Base-by-base conservation (phyloP, 1,140 invertebrate genomes). In the Chrysomallon squamiferum region DNA sequence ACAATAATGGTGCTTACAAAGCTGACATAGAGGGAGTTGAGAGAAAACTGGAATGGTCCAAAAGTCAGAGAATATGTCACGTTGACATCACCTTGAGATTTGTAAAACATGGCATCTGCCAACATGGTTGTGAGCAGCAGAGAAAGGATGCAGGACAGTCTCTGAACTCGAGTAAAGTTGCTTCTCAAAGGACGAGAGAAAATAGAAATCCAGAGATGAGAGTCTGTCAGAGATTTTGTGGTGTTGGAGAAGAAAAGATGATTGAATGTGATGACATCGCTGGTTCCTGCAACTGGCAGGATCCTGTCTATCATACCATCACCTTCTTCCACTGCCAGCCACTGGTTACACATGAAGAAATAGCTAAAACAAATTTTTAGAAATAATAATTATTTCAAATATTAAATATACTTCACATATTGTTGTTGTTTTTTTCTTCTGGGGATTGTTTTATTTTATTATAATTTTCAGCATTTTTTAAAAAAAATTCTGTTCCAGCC, bases 21-120 rank as follows among this genome's bases (percentile, higher is more conserved):
- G 49, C 79, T 80, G 15, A 80, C 80, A 32, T 73, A 80, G 20
- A 84, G 29, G 45, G 75, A 71, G 20, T 72, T 66, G 15, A 81
- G 52, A 9, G 78, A 74, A 50, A 82, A 71, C 33, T 68, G 62
- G 9, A 82, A 47, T 1, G 79, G 77, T 35, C 79, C 79, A 9
- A 82, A 11, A 3, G 56, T 66, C 41, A 71, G 54, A 0, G 65
- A 68, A 35, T 62, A 62, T 18, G 49, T 67, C 29, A 71, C 56
- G 6, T 59, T 47, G 15, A 62, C 15, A 15, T 71, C 67, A 15
- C 68, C 60, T 2, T 65, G 72, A 0, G 70, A 60, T 64, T 77
- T 71, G 65, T 82, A 85, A 59, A 85, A 85, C 80, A 85, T 82
- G 29, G 80, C 82, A 62, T 85, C 85, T 32, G 80, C 74, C 49